Evolutionary conservation across 2,113 vertebrate species (phyloP), one percentile per base, ranked within the genome.

Genomic region (Globicephala melas): DNA sequence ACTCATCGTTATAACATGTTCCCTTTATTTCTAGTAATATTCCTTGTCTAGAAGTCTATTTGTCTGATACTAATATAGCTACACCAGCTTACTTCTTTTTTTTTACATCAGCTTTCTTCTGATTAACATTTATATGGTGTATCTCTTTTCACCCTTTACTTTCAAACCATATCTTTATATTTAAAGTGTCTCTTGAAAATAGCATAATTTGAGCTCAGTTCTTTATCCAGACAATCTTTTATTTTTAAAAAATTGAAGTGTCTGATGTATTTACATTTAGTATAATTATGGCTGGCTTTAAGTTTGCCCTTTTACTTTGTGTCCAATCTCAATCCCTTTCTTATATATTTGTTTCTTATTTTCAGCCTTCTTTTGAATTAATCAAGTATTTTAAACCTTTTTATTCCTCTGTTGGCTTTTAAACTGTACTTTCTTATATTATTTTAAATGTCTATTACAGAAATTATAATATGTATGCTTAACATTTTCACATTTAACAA

Each of bases 351-450:
- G 20, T 47, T 91, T 23, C 60, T 89, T 28, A 76, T 76, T 89
- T 92, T 15, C 67, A 41, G 63, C 7, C 44, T 50, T 87, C 31
- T 90, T 95, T 90, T 86, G 73, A 81, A 89, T 76, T 53, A 91
- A 76, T 81, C 73, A 74, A 86, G 21, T 26, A 81, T 79, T 58
- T 79, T 33, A 14, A 62, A 82, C 20, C 25, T 77, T 70, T 70
- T 95, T 91, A 82, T 97, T 88, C n/a, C 6, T 70, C 58, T 94
- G 53, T 91, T 82, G 55, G 8, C 26, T 70, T 95, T 94, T 91
- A 79, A 73, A 47, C 5, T 87, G 8, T 68, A 47, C 5, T 62
- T 94, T 28, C 50, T 63, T 38, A 44, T 63, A 62, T 58, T 62
- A 91, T 91, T 87, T 81, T 74, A 79, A 84, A 41, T 83, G n/a